Evolutionary conservation across 2,113 vertebrate species (phyloP).

Genomic region (Eolophus roseicapilla): DNA sequence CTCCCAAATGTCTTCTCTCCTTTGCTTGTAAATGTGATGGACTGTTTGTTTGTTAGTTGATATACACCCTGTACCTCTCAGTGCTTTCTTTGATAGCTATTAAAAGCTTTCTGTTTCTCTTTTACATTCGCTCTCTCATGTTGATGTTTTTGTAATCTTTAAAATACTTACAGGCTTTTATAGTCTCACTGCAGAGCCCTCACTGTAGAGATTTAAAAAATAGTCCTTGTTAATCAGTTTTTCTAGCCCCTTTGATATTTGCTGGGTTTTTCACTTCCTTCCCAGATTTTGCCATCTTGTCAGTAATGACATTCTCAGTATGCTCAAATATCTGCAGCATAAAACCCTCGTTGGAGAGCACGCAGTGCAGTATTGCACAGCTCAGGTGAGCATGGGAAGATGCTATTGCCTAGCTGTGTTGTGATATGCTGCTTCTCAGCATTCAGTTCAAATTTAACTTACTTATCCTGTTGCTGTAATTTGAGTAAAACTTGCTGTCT

Average conservation of each 20-base stretch:
- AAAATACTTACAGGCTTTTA: background rate
- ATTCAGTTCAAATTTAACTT: constrained; percentile 29
- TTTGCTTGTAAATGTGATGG: background rate
- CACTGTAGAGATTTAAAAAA: background rate
- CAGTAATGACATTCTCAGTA: background rate
- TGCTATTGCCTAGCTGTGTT: background rate
- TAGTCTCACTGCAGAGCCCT: background rate
- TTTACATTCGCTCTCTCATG: background rate
- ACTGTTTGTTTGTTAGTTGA: background rate
- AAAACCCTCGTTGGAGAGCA: background rate
- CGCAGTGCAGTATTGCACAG: background rate
- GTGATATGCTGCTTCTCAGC: background rate
- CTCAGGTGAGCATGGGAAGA: background rate
- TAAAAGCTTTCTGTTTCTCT: background rate
- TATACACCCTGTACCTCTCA: background rate
- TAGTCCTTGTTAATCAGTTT: background rate
- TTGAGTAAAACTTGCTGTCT: constrained; percentile 27
- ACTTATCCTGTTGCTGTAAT: constrained; percentile 14
- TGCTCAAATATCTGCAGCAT: background rate
- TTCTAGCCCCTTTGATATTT: background rate
- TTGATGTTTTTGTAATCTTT: background rate
- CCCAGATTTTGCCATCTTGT: background rate
- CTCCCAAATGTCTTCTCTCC: background rate
- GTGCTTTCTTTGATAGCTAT: background rate
- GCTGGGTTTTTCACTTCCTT: background rate